phyloP scores from a whole-genome alignment of 2,797 vertebrate genomes.

The Microchirus variegatus region DNA sequence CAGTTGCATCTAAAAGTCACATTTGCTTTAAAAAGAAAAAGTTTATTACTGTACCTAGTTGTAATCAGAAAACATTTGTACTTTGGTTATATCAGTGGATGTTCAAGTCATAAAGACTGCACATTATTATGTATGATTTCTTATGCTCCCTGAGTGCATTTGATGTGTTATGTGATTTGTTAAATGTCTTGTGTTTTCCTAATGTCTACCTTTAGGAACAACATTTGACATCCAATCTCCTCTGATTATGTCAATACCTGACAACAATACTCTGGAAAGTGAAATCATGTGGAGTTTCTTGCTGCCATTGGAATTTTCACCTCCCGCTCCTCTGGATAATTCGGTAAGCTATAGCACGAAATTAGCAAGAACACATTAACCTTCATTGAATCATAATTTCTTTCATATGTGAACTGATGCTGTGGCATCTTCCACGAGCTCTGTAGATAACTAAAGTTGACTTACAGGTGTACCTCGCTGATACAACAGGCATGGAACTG shows the following conservation, averaged over 20 bases:
- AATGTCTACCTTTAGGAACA: background rate
- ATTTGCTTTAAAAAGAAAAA: too few relatives aligned
- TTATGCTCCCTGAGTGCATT: too few relatives aligned
- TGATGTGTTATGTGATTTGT: too few relatives aligned
- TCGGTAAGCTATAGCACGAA: slow-evolving; percentile 35
- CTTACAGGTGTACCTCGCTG: background rate
- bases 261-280: slow-evolving; percentile 9
- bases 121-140: too few relatives aligned
- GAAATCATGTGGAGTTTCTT: slow-evolving; percentile 71
- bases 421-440: background rate
- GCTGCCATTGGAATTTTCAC: slow-evolving; percentile 60
- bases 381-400: background rate
- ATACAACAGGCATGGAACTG: background rate
- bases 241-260: slow-evolving; percentile 56
- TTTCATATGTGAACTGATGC: background rate
- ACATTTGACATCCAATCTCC: slow-evolving; percentile 76
- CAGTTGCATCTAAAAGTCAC: too few relatives aligned
- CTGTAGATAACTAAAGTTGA: background rate
- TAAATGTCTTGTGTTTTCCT: background rate
- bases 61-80: too few relatives aligned
- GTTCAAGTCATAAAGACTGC: too few relatives aligned
- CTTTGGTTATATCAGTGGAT: too few relatives aligned
- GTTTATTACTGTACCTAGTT: too few relatives aligned
- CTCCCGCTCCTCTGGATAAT: slow-evolving; percentile 63
- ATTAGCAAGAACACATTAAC: background rate